These are phyloP conservation scores for Microtus richardsoni DNA, from an alignment of 2,113 vertebrate species.

Conservation along the genomic window DNA sequence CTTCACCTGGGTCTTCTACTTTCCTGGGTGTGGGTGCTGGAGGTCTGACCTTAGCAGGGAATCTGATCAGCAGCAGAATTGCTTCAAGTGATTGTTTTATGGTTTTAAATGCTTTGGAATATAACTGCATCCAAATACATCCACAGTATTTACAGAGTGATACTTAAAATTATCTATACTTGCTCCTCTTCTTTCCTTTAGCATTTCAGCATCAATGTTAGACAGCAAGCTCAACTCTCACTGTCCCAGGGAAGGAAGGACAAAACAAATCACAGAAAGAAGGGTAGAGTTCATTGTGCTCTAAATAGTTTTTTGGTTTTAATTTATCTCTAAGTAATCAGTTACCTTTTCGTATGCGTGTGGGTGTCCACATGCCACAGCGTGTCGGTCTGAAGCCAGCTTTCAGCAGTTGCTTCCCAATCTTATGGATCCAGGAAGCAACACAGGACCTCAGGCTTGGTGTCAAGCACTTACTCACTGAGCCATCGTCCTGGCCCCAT, in stretches of 20 bases:
- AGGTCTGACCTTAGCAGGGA: neutral
- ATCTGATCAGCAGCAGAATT: neutral
- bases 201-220: slow-evolving; percentile 14
- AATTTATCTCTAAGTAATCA: neutral
- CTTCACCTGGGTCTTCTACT: neutral
- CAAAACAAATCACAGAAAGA: neutral
- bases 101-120: neutral
- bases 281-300: slow-evolving; percentile 29
- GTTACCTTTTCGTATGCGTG: neutral
- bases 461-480: neutral
- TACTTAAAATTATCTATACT: neutral
- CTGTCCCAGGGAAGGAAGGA: neutral
- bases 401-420: neutral
- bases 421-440: neutral
- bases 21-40: neutral
- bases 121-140: neutral
- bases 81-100: slow-evolving; percentile 6
- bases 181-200: neutral
- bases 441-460: neutral
- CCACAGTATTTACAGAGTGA: neutral
- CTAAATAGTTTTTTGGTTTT: neutral
- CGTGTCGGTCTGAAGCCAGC: neutral
- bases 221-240: neutral
- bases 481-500: neutral
- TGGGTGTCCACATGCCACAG: neutral